A percentile compares a stretch with the other conserved stretches of the same genome.
Conservation (phyloP, 2,797 vertebrate species). For the Tinamus major region DNA sequence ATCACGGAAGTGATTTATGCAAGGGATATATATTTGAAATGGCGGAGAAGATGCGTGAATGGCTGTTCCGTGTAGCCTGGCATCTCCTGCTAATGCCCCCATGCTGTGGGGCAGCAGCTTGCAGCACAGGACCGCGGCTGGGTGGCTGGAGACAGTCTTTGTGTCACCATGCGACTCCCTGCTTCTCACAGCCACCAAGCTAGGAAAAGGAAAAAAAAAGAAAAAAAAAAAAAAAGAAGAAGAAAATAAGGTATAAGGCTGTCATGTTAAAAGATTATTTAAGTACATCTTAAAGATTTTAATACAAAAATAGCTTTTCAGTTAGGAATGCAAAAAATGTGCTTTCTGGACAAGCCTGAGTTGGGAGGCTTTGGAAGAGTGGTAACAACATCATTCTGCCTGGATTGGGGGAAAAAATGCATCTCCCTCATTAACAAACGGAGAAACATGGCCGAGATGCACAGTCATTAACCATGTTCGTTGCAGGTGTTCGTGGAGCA, state of each 20-base stretch:
- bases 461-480: background rate
- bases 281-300: background rate
- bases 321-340: background rate
- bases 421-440: background rate
- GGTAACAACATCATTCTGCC: background rate
- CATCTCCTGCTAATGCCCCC: background rate
- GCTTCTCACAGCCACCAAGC: background rate
- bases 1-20: background rate
- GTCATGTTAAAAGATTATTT: background rate
- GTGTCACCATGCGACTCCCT: background rate
- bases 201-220: background rate
- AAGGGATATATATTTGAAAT: background rate
- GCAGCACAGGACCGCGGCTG: background rate
- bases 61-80: background rate
- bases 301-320: background rate
- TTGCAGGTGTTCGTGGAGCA: background rate
- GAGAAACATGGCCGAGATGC: background rate
- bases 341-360: background rate
- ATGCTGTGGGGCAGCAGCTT: background rate
- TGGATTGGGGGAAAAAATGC: background rate
- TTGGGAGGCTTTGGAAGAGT: background rate
- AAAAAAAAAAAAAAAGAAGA: background rate
- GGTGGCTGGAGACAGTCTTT: no score
- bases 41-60: background rate
- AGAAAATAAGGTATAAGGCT: background rate